Conservation (phyloP, 2,888 invertebrate species). For the Diaperis boleti region DNA sequence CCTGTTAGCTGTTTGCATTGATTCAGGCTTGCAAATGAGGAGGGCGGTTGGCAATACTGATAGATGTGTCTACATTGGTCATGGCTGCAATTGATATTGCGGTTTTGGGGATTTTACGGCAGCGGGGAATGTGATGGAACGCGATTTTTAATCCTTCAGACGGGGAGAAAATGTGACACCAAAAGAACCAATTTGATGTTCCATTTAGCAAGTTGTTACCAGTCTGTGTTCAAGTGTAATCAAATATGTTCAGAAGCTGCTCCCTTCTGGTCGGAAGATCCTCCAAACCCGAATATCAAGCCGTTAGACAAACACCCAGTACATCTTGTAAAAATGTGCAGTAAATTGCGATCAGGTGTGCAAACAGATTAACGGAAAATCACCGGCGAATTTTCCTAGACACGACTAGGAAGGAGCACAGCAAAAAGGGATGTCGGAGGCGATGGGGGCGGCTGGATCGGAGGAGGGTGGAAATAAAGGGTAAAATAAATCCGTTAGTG, state of each 20-base stretch:
- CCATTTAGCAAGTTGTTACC: too few species aligned
- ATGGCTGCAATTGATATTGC: constrained; percentile 61
- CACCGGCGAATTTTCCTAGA: constrained; percentile 34
- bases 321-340: constrained; percentile 53
- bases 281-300: too few species aligned
- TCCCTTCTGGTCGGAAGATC: too few species aligned
- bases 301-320: constrained; percentile 50
- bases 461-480: constrained; percentile 49
- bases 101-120: constrained; percentile 45
- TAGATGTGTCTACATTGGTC: constrained; percentile 62
- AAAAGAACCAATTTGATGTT: too few species aligned
- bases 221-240: too few species aligned
- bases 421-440: constrained; percentile 17
- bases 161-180: too few species aligned
- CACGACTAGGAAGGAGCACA: constrained; percentile 38
- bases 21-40: constrained; percentile 50
- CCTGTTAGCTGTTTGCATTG: constrained; percentile 58
- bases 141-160: too few species aligned
- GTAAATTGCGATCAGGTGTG: constrained; percentile 55
- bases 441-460: not conserved
- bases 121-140: too few species aligned
- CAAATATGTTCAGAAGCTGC: too few species aligned
- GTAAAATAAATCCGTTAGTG: constrained; percentile 63
- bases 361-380: constrained; percentile 54
- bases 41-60: constrained; percentile 58